Evolutionary conservation across 2,888 invertebrate genomes (phyloP).

Genomic region (Tetranychus truncatus): DNA sequence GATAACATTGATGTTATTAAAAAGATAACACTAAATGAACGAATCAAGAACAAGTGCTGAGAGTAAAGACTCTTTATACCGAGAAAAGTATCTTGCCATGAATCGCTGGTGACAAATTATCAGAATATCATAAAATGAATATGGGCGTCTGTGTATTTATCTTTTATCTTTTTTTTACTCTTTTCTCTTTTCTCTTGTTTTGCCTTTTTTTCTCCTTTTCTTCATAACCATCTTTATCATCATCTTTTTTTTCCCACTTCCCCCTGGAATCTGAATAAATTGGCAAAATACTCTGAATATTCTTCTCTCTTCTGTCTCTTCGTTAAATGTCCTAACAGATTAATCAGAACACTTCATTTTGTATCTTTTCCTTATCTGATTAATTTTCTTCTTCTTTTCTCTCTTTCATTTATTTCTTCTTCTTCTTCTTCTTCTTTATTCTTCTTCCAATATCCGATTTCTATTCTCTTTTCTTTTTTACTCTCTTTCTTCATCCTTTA

Average conservation of each 20-base stretch:
- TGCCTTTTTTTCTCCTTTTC: background rate
- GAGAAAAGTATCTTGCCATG: background rate
- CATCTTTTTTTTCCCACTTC: background rate
- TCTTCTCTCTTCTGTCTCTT: no score
- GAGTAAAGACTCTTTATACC: background rate
- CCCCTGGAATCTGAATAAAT: background rate
- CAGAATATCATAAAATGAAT: background rate
- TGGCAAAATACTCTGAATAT: background rate
- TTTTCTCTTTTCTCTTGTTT: no score
- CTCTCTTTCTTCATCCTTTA: background rate
- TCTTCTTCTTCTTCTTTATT: background rate
- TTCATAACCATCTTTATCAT: background rate
- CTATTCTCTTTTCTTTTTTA: background rate
- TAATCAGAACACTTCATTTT: no score
- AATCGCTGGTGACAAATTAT: background rate
- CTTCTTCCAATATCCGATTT: no score
- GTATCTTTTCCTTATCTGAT: no score
- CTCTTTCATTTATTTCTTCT: background rate
- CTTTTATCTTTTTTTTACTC: no score
- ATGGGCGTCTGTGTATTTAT: background rate
- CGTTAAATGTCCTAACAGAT: no score
- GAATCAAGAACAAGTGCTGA: background rate
- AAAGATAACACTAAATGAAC: background rate
- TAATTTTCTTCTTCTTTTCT: no score
- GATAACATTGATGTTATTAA: background rate